A percentile compares a stretch with the other conserved stretches of the same genome.
Conservation (phyloP, 2,113 vertebrate species). For the Pipa parva region DNA sequence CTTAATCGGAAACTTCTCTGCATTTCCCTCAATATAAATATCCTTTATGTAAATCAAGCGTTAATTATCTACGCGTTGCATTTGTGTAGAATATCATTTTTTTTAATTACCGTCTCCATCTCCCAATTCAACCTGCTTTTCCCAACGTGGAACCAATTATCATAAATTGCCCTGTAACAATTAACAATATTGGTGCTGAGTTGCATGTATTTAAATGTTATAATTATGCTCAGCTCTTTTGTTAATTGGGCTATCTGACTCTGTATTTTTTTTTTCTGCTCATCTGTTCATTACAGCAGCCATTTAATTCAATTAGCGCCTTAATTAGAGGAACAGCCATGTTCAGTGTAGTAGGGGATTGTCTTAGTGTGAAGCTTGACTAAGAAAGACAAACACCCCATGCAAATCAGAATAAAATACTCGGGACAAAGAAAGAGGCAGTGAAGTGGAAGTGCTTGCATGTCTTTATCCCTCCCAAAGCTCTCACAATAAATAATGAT, state of each 20-base stretch:
- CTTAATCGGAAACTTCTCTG: constrained; percentile 1
- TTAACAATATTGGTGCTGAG: constrained; percentile 85
- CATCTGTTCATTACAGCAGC: constrained; percentile 93
- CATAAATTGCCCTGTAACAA: constrained; percentile 97
- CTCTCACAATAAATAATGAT: constrained; percentile 43
- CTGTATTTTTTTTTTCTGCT: constrained; percentile 95
- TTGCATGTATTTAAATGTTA: constrained; percentile 92
- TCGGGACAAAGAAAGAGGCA: constrained; percentile 67
- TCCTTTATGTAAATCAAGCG: constrained; percentile 70
- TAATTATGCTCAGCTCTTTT: constrained; percentile 95
- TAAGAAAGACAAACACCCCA: constrained; percentile 90
- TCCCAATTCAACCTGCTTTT: constrained; percentile 62
- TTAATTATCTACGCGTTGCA: constrained; percentile 70
- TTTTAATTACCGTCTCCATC: constrained; percentile 74
- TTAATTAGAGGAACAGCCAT: constrained; percentile 93
- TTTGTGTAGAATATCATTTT: constrained; percentile 72
- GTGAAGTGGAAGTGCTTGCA: constrained; percentile 57
- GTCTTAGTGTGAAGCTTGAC: constrained; percentile 77
- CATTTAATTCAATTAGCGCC: constrained; percentile 99
- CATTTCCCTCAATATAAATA: constrained; percentile 48
- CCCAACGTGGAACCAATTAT: constrained; percentile 91
- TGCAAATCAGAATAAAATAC: constrained; percentile 70
- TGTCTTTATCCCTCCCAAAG: constrained; percentile 61
- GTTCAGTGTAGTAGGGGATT: constrained; percentile 81
- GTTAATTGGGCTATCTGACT: constrained; percentile 99